Evolutionary conservation across 2,113 vertebrate species (phyloP).

Genomic region (Cyprinodon brontotheroides): DNA sequence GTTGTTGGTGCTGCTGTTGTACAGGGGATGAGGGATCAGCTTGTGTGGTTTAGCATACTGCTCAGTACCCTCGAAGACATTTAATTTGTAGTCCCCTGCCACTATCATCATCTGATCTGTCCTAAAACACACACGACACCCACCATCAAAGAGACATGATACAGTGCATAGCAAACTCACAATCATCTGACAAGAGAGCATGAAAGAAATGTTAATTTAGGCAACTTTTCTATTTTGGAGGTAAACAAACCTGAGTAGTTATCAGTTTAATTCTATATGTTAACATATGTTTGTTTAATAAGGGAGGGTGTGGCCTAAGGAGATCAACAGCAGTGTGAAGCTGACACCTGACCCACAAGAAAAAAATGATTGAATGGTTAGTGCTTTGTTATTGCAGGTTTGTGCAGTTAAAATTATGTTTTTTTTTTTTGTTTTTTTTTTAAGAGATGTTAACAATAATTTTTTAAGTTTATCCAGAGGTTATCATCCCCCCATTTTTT

Average conservation of each 20-base stretch:
- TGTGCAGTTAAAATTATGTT: no score
- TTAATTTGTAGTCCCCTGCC: constrained; percentile 77
- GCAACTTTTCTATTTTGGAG: background rate
- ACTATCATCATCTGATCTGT: constrained; percentile 77
- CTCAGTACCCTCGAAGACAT: constrained; percentile 78
- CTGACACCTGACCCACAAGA: no score
- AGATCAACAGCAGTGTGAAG: no score
- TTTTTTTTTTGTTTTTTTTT: no score
- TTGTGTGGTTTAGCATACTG: constrained; percentile 74
- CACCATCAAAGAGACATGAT: background rate
- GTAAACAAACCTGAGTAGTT: no score
- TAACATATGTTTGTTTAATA: background rate
- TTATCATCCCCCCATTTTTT: no score
- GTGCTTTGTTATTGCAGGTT: no score
- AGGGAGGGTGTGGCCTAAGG: background rate
- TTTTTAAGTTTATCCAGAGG: no score
- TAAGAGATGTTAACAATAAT: no score
- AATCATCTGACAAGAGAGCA: no score
- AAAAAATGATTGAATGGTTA: no score
- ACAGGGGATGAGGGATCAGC: constrained; percentile 77
- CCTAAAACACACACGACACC: constrained; percentile 50
- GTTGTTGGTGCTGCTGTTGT: constrained; percentile 77
- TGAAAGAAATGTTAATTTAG: background rate
- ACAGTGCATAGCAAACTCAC: background rate
- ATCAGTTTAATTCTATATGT: no score